Conservation (phyloP, 2,797 vertebrate genomes). For the Chanos chanos region DNA sequence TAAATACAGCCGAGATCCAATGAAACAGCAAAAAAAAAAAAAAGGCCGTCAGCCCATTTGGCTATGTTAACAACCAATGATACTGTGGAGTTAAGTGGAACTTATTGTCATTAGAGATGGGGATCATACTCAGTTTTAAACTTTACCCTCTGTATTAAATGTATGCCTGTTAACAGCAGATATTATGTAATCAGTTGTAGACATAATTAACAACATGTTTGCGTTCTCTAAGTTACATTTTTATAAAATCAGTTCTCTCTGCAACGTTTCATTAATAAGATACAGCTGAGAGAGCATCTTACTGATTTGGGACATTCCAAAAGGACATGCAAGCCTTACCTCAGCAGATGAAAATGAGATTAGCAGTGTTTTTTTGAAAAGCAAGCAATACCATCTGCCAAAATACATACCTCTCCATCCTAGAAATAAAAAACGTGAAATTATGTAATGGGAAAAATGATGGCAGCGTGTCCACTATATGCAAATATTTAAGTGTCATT, state of each 20-base stretch:
- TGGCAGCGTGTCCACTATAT: constrained; percentile 5
- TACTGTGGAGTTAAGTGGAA: too few species aligned
- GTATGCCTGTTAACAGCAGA: too few species aligned
- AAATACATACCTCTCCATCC: constrained; percentile 82
- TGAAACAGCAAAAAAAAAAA: too few species aligned
- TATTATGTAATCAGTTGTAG: too few species aligned
- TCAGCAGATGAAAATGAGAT: constrained; percentile 37
- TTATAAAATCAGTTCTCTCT: background rate
- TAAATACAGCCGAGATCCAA: constrained; percentile 11
- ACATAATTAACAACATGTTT: too few species aligned
- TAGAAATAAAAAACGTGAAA: constrained; percentile 65
- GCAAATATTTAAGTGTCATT: background rate
- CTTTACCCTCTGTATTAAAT: too few species aligned
- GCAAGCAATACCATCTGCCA: constrained; percentile 44
- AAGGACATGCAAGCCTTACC: constrained; percentile 45
- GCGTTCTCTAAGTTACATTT: too few species aligned
- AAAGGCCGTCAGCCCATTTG: too few species aligned
- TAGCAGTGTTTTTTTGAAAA: constrained; percentile 46
- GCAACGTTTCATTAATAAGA: background rate
- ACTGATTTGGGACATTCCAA: background rate
- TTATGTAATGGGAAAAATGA: constrained; percentile 22
- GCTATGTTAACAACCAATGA: background rate
- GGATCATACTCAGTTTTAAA: too few species aligned
- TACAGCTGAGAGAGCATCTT: background rate
- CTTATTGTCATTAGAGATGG: too few species aligned